phyloP scores from a whole-genome alignment of 1,140 invertebrate genomes.

The Acromyrmex charruanus region DNA sequence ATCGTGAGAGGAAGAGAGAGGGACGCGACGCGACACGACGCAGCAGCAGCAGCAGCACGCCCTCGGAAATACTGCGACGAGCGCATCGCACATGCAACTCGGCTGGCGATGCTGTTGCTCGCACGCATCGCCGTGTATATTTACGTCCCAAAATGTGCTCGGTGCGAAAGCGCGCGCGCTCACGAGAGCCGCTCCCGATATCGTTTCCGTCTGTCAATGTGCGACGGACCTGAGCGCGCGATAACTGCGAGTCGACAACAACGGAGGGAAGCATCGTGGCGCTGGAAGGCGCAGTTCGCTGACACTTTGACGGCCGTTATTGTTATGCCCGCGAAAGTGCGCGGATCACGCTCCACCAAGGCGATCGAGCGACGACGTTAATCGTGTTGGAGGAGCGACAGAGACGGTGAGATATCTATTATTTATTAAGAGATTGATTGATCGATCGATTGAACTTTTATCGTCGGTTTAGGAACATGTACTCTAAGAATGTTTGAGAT shows the following conservation, averaged over 20 bases:
- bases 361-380: background rate
- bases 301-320: slow-evolving; percentile 22
- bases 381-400: background rate
- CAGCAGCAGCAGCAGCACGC: slow-evolving; percentile 26
- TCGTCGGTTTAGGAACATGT: too few relatives aligned
- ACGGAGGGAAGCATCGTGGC: background rate
- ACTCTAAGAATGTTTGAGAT: too few relatives aligned
- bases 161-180: background rate
- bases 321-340: slow-evolving; percentile 43
- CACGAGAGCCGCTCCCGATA: background rate
- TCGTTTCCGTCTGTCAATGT: slow-evolving; percentile 26
- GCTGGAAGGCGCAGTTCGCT: background rate
- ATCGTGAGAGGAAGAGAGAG: background rate
- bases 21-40: background rate
- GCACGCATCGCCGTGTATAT: slow-evolving; percentile 58
- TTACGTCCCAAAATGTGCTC: slow-evolving; percentile 75
- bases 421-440: too few relatives aligned
- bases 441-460: too few relatives aligned
- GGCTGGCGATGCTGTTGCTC: slow-evolving; percentile 66
- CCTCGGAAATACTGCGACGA: slow-evolving; percentile 31
- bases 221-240: background rate
- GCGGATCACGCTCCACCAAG: background rate
- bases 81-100: slow-evolving; percentile 79
- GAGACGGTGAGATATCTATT: background rate
- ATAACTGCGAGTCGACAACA: background rate